phyloP scores from a whole-genome alignment of 2,113 vertebrate species.

The Carollia perspicillata region DNA sequence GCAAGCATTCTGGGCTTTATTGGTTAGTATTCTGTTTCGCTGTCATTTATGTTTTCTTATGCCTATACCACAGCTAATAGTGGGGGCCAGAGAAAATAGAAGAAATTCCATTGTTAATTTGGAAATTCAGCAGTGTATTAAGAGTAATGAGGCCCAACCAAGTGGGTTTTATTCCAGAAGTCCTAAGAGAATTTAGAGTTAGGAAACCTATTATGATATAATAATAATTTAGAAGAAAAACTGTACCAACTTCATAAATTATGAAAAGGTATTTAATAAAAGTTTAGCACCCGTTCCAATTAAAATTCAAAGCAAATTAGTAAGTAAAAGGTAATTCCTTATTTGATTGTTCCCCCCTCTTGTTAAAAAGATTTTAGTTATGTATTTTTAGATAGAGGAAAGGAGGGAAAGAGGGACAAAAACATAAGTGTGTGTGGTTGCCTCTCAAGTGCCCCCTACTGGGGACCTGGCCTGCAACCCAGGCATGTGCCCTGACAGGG shows the following conservation, averaged over 20 bases:
- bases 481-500: no score
- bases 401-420: no score
- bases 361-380: no score
- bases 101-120: slow-evolving; percentile 28
- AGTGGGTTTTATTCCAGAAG: neutral
- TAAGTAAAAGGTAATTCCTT: neutral
- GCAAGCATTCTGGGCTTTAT: neutral
- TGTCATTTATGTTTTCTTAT: neutral
- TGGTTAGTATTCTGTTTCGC: neutral
- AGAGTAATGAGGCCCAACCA: neutral
- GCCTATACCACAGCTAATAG: neutral
- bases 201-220: neutral
- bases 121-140: neutral
- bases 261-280: slow-evolving; percentile 1
- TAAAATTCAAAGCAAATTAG: slow-evolving; percentile 46
- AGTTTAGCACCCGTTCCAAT: neutral
- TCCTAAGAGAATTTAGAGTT: slow-evolving; percentile 44
- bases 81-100: neutral
- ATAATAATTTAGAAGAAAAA: neutral
- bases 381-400: no score
- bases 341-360: neutral
- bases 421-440: no score
- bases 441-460: no score
- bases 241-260: neutral
- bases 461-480: no score